Evolutionary conservation across 2,113 vertebrate species (phyloP), one percentile per base, ranked within the genome.

Genomic region (Prionailurus viverrinus): DNA sequence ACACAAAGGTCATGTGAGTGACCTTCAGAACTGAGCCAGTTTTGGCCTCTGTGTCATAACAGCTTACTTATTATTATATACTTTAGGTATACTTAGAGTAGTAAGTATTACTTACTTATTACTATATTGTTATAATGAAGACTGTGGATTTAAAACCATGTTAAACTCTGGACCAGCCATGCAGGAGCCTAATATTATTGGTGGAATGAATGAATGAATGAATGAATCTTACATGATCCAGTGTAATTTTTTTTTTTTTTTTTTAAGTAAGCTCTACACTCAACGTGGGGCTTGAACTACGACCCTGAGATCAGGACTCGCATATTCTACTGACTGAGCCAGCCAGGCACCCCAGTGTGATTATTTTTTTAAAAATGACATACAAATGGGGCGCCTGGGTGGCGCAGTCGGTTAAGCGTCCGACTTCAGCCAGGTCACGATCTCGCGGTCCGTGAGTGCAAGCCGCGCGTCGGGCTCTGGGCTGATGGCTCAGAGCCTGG

Each of bases 341-440:
- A 48, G 41, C 27, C 41, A 31, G 74, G 27, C 0, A 2, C 41
- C 41, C 41, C 41, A 5, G 41, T 29, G 27, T 4, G 51, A 29
- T 82, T 58, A 90, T 9, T 96, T 85, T 89, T 53, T 84, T 23
- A 51, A 90, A 80, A 12, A 84, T 0, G 39, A 95, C 92, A 69
- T 48, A 91, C 10, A 36, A 82, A 48, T 31, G 15, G 39, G 39
- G 39, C 39, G 4, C 39, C 39, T 39, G 39, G 39, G 39, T 39
- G 39, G 39, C 39, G 4, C 39, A 39, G 39, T 39, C 39, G 39
- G 39, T 39, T 39, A 39, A 39, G 39, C 39, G 4, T 39, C 39
- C 39, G 39, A 39, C 39, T 39, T 39, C 39, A 39, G 4, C 39
- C 39, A 39, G 39, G 39, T 39, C 39, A 39, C 4, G 39, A 39